Conservation (phyloP, 2,888 invertebrate genomes). For the Mesodorylaimus sp. region DNA sequence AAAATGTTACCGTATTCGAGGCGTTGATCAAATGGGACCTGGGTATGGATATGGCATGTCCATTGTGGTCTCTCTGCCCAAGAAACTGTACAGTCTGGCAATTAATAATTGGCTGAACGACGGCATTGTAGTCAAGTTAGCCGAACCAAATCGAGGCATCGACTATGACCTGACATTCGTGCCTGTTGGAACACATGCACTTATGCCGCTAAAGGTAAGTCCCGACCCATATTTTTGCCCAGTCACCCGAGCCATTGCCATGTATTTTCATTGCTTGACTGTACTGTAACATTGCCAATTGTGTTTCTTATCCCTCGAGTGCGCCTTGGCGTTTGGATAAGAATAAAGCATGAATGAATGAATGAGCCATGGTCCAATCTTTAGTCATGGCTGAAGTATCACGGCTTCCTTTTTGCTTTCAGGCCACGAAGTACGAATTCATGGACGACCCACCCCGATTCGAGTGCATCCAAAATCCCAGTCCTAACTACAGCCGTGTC, state of each 20-base stretch:
- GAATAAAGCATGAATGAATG: too few relatives aligned
- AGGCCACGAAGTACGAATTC: constrained; percentile 8
- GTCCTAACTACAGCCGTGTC: background rate
- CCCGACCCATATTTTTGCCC: too few relatives aligned
- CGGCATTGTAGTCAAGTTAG: constrained; percentile 23
- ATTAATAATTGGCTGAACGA: constrained; percentile 22
- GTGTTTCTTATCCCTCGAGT: too few relatives aligned
- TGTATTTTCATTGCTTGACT: too few relatives aligned
- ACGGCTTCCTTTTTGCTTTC: too few relatives aligned
- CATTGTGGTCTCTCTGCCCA: constrained; percentile 18
- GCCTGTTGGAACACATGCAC: constrained; percentile 22
- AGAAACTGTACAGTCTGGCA: constrained; percentile 18
- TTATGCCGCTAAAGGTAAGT: constrained; percentile 22
- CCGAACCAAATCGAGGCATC: constrained; percentile 17
- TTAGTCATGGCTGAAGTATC: too few relatives aligned
- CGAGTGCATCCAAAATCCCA: constrained; percentile 3
- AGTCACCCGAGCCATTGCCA: too few relatives aligned
- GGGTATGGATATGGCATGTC: constrained; percentile 21
- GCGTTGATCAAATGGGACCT: constrained; percentile 8
- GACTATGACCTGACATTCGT: constrained; percentile 20
- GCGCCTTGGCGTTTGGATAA: too few relatives aligned
- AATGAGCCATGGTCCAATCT: too few relatives aligned
- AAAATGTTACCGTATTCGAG: constrained; percentile 7
- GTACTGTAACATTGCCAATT: too few relatives aligned
- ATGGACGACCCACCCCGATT: constrained; percentile 10